Evolutionary conservation across 2,888 invertebrate genomes (phyloP), one percentile per base, ranked within the genome.

Genomic region (Pterobdella sp.): DNA sequence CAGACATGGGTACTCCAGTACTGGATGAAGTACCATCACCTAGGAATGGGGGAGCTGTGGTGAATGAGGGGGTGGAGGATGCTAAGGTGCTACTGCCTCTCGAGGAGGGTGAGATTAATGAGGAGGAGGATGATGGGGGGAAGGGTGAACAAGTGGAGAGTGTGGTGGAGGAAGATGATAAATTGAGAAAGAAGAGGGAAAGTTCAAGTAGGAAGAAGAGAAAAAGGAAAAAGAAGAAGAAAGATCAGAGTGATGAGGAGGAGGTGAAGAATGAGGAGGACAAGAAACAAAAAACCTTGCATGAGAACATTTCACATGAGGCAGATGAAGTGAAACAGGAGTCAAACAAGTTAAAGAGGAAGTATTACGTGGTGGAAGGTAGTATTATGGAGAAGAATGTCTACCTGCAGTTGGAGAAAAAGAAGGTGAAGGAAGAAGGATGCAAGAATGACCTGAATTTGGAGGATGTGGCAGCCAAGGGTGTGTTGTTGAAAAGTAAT

Each of bases 1-100:
- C 71, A 3, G 71, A 71, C 26, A 52, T 49, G n/a, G 71, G 71
- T 29, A 71, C 71, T 10, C 71, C 71, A 3, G 71, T 71, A 31
- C 4, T 71, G 14, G 71, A 71, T 36, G 71, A 71, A 35, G 26
- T 35, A 10, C 71, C 71, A 35, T 36, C 35, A 26, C 63, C 71
- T 1, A 71, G 36, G n/a, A 71, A 31, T 32, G 26, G 3, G n/a
- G 49, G 26, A 18, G 29, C 31, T 22, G 26, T 70, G 56, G 42
- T 31, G 2, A 49, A 32, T 52, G 71, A 63, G 7, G 71, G 18
- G 10, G 67, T 42, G 26, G 67, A 1, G 67, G 67, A 26, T 42
- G 42, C n/a, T 66, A 34, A 1, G 3, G 66, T 14, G 18, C 31
- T n/a, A 34, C n/a, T 29, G 22, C 66, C 3, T 31, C 35, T 35